Percentiles rank a stretch among this genome's conserved stretches.
Conservation (phyloP, 2,888 invertebrate genomes). For the Frankliniella intonsa region DNA sequence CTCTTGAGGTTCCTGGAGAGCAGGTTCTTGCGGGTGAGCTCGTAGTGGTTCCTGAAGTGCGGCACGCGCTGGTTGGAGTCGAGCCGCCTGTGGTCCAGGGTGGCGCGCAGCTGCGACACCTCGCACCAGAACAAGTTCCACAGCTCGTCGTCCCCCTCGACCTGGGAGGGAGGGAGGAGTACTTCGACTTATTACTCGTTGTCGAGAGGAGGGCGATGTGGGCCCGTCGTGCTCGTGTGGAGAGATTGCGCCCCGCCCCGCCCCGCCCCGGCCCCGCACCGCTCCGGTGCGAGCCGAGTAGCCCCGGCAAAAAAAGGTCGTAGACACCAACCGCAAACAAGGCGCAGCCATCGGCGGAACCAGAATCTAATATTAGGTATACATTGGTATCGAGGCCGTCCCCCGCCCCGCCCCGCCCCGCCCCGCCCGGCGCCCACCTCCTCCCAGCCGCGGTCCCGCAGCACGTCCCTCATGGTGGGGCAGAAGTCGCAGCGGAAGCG, state of each 20-base stretch:
- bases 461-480: constrained; percentile 35
- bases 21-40: constrained; percentile 57
- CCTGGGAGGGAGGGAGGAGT: constrained; percentile 29
- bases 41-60: constrained; percentile 58
- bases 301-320: background rate
- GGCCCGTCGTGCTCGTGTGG: too few relatives aligned
- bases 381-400: background rate
- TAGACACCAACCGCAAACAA: constrained; percentile 9
- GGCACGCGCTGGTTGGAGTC: constrained; percentile 49
- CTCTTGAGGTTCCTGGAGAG: constrained; percentile 54
- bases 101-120: constrained; percentile 49
- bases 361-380: too few relatives aligned
- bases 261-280: too few relatives aligned
- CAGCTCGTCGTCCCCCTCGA: constrained; percentile 46
- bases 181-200: too few relatives aligned
- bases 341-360: too few relatives aligned
- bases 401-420: background rate
- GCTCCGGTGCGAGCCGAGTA: too few relatives aligned
- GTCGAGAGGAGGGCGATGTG: too few relatives aligned
- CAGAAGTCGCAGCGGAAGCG: constrained; percentile 16
- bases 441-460: constrained; percentile 37
- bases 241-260: too few relatives aligned
- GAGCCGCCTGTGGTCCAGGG: constrained; percentile 40
- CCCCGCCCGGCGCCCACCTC: constrained; percentile 31
- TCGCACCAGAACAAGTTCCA: constrained; percentile 62